Evolutionary conservation across 2,888 invertebrate genomes (phyloP).

Genomic region (Charanyca ferruginea): DNA sequence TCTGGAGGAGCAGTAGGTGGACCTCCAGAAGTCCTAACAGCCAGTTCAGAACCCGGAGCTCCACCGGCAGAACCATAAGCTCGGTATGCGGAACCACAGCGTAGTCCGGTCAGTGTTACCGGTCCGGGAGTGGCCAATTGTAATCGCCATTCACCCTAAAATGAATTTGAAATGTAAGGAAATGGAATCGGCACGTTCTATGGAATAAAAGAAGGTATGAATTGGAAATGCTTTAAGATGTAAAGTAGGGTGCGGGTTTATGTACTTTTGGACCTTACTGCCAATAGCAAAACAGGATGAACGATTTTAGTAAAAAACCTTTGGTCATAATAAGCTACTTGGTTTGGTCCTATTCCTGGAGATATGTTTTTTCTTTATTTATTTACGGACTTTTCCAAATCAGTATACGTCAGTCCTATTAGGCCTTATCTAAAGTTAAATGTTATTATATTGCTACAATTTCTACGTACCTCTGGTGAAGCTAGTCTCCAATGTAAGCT

Average conservation of each 20-base stretch:
- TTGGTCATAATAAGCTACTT: too few species aligned
- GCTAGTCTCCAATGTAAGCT: constrained; percentile 93
- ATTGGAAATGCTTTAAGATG: background rate
- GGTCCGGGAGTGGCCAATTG: constrained; percentile 85
- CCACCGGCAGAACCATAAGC: constrained; percentile 96
- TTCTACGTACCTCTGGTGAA: constrained; percentile 92
- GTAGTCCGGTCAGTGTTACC: constrained; percentile 93
- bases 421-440: too few species aligned
- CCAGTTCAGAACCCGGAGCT: constrained; percentile 93
- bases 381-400: too few species aligned
- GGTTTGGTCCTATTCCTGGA: too few species aligned
- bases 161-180: constrained; percentile 52
- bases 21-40: constrained; percentile 95
- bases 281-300: background rate
- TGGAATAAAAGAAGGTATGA: background rate
- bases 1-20: constrained; percentile 92
- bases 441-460: background rate
- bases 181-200: constrained; percentile 22
- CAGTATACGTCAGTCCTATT: too few species aligned
- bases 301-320: background rate
- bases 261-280: background rate
- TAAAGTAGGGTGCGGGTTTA: background rate
- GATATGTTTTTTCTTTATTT: too few species aligned
- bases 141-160: constrained; percentile 93
- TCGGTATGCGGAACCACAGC: constrained; percentile 96